A percentile compares a stretch with the other conserved stretches of the same genome.
Conservation (phyloP, 2,797 vertebrate species). For the Ctenopoma kingsleyae region DNA sequence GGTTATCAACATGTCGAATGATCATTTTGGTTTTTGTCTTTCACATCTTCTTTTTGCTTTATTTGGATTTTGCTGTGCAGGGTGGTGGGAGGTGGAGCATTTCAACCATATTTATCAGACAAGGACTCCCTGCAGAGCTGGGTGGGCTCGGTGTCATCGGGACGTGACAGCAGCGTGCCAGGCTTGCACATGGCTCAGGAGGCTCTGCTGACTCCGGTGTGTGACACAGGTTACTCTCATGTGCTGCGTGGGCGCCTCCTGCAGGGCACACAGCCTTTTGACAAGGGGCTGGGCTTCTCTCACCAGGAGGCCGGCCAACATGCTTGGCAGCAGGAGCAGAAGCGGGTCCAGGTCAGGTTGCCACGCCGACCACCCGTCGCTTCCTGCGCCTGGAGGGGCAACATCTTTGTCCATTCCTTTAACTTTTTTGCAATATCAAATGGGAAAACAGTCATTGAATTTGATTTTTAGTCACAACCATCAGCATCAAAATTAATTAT, state of each 20-base stretch:
- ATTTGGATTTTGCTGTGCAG: constrained; percentile 49
- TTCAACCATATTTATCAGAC: constrained; percentile 88
- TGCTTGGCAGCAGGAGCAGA: constrained; percentile 78
- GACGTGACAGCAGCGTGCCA: constrained; percentile 72
- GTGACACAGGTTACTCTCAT: constrained; percentile 85
- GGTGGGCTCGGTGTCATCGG: constrained; percentile 79
- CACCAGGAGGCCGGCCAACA: constrained; percentile 66
- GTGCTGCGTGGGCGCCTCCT: constrained; percentile 81
- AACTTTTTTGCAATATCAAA: constrained; percentile 30
- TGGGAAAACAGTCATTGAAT: constrained; percentile 23
- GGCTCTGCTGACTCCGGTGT: constrained; percentile 79
- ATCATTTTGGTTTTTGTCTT: constrained; percentile 28
- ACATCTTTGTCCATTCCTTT: constrained; percentile 58
- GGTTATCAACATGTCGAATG: background rate
- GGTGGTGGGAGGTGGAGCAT: constrained; percentile 85
- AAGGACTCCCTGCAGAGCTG: constrained; percentile 80
- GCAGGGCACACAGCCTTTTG: constrained; percentile 79
- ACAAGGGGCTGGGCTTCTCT: constrained; percentile 74
- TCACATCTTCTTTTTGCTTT: constrained; percentile 32
- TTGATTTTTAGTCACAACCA: constrained; percentile 46
- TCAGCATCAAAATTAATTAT: constrained; percentile 57
- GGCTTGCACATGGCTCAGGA: constrained; percentile 80
- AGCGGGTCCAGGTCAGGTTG: constrained; percentile 81
- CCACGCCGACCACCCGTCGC: constrained; percentile 55
- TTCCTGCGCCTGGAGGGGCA: constrained; percentile 62